These are phyloP conservation scores for Sus cebifrons DNA, from an alignment of 2,797 vertebrate genomes.

Conservation along the genomic window DNA sequence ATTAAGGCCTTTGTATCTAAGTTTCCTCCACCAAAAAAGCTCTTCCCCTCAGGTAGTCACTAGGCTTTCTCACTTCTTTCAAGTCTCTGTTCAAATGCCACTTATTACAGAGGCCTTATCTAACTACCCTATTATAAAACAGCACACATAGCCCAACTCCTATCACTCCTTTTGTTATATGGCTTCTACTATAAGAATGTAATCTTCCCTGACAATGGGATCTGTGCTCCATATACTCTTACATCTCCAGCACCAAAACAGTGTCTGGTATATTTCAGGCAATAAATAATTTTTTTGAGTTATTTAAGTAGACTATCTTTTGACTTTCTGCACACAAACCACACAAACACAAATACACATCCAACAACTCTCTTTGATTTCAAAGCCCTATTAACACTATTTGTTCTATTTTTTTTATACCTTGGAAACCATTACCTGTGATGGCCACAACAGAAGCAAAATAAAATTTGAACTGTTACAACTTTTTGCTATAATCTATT, in stretches of 20 bases:
- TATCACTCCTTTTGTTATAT: background rate
- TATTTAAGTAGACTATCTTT: slow-evolving; percentile 50
- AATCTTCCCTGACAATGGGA: background rate
- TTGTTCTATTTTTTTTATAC: background rate
- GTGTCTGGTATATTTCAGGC: background rate
- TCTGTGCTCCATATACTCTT: background rate
- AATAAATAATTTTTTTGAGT: slow-evolving; percentile 36
- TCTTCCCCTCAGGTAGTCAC: background rate
- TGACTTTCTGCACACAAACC: slow-evolving; percentile 43
- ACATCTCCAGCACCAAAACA: background rate
- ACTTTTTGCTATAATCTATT: slow-evolving; percentile 61
- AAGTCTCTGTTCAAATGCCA: slow-evolving; percentile 24
- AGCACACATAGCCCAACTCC: background rate
- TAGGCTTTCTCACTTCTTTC: background rate
- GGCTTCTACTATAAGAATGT: background rate
- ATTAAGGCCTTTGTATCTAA: background rate
- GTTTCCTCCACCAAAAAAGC: background rate
- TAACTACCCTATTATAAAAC: background rate
- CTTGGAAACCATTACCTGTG: slow-evolving; percentile 61
- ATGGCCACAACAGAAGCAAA: slow-evolving; percentile 72
- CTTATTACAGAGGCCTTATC: background rate
- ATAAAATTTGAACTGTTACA: slow-evolving; percentile 65
- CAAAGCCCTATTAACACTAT: slow-evolving; percentile 55
- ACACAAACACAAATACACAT: background rate
- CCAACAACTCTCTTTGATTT: slow-evolving; percentile 47